A percentile compares a stretch with the other conserved stretches of the same genome.
phyloP scores from a whole-genome alignment of 2,113 vertebrate species.

The Myxocyprinus asiaticus region DNA sequence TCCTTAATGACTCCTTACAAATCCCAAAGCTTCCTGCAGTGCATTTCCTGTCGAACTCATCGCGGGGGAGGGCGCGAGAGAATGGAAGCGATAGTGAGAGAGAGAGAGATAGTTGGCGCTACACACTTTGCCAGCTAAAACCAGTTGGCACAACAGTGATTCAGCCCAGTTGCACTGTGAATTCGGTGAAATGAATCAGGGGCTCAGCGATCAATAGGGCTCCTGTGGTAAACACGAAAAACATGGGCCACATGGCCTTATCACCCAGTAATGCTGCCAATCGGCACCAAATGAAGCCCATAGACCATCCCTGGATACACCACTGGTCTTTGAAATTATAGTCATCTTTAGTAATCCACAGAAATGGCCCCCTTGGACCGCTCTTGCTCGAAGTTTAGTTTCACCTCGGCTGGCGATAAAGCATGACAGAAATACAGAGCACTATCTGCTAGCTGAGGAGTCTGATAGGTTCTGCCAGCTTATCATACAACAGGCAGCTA shows the following conservation, averaged over 20 bases:
- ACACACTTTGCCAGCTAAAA: conserved; percentile 59
- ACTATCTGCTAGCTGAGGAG: conserved; percentile 72
- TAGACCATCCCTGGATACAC: conserved; percentile 76
- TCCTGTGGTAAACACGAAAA: conserved; percentile 65
- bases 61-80: conserved; percentile 10
- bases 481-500: conserved; percentile 77
- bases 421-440: conserved; percentile 79
- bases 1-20: conserved; percentile 71
- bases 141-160: conserved; percentile 51
- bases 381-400: conserved; percentile 79
- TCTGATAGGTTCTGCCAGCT: conserved; percentile 79
- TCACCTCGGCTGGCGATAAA: conserved; percentile 79
- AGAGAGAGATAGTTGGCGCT: conserved; percentile 54
- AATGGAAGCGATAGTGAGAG: background rate
- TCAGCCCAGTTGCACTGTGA: conserved; percentile 58
- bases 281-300: conserved; percentile 60
- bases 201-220: conserved; percentile 70
- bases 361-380: conserved; percentile 76
- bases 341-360: conserved; percentile 78
- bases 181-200: conserved; percentile 72
- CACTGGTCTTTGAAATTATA: conserved; percentile 86
- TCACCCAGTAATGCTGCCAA: conserved; percentile 70
- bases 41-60: conserved; percentile 57
- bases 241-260: conserved; percentile 63
- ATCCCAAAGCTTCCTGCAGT: conserved; percentile 60